Evolutionary conservation across 2,888 invertebrate genomes (phyloP).

Genomic region (Microctonus brassicae): DNA sequence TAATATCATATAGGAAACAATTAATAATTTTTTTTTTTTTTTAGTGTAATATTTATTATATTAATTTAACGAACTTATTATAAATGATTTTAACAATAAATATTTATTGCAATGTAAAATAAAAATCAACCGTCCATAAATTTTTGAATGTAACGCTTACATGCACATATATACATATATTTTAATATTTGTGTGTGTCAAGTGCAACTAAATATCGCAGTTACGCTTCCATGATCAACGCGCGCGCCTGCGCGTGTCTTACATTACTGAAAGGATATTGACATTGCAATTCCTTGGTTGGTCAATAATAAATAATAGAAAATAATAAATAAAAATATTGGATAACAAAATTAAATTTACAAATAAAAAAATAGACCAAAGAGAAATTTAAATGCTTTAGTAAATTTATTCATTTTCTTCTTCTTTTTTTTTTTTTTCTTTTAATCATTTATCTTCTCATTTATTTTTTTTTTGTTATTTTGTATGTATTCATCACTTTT

Average conservation of each 20-base stretch:
- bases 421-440: neutral
- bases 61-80: too few species aligned
- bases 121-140: neutral
- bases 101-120: neutral
- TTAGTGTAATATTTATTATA: too few species aligned
- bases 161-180: neutral
- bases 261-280: neutral
- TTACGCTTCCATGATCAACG: conserved; percentile 1
- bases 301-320: neutral
- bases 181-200: neutral
- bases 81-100: neutral
- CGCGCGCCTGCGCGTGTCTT: neutral
- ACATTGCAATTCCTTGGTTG: neutral
- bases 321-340: neutral
- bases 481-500: neutral
- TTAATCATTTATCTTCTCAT: neutral
- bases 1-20: too few species aligned
- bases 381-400: neutral
- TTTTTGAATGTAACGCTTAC: neutral
- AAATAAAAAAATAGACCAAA: neutral
- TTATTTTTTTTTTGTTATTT: neutral
- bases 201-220: neutral
- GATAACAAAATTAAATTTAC: neutral
- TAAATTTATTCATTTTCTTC: neutral
- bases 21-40: too few species aligned